Evolutionary conservation across 2,888 invertebrate species (phyloP).

Genomic region (Acleris sparsana): DNA sequence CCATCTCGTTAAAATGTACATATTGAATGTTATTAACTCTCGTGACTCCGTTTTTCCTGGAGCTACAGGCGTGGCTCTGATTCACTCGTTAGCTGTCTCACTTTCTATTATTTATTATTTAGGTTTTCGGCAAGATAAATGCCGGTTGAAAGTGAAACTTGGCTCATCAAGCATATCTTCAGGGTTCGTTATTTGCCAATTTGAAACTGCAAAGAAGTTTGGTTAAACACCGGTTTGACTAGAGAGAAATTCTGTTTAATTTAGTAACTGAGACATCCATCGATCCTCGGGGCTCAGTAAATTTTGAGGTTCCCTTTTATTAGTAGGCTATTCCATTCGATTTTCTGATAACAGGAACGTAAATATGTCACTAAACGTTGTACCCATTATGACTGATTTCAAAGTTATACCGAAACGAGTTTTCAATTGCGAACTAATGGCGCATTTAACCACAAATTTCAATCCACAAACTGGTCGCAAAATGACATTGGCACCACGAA

Average conservation of each 20-base stretch:
- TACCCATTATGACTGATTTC: neutral
- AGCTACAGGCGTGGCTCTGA: slow-evolving; percentile 20
- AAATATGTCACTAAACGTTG: neutral
- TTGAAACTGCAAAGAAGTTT: slow-evolving; percentile 6
- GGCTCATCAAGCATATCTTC: slow-evolving; percentile 20
- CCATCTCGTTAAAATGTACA: slow-evolving; percentile 11
- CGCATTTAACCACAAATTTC: slow-evolving; percentile 7
- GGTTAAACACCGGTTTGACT: slow-evolving; percentile 5
- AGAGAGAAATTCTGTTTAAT: slow-evolving; percentile 10
- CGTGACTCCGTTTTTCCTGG: slow-evolving; percentile 27
- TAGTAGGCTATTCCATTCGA: neutral
- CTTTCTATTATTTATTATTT: slow-evolving; percentile 36
- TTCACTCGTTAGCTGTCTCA: slow-evolving; percentile 30
- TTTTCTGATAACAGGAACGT: neutral
- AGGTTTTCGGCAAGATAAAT: slow-evolving; percentile 26
- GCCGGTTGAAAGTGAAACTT: slow-evolving; percentile 30
- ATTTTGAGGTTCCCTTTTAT: neutral
- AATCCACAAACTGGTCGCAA: slow-evolving; percentile 18
- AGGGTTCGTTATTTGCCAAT: slow-evolving; percentile 17
- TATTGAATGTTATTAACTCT: slow-evolving; percentile 28
- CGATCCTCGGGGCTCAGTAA: neutral
- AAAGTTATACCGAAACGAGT: slow-evolving; percentile 9
- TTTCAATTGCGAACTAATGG: slow-evolving; percentile 15
- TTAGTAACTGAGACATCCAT: neutral
- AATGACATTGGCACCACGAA: slow-evolving; percentile 23